phyloP scores from a whole-genome alignment of 2,888 invertebrate species.

The Teinopalpus imperialis region DNA sequence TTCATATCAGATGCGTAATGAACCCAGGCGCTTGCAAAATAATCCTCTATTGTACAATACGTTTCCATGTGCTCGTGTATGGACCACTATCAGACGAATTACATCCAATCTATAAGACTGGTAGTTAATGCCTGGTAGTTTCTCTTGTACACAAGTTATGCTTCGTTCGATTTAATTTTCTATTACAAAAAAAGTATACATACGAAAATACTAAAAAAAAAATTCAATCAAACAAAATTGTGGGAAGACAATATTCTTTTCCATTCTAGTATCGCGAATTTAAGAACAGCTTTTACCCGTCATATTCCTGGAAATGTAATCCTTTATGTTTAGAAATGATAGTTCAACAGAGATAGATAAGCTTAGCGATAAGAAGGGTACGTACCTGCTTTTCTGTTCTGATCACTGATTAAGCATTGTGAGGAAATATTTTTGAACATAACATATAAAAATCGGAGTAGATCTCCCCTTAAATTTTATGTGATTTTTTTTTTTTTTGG shows the following conservation, averaged over 20 bases:
- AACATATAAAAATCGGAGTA: too few species aligned
- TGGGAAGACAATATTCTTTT: not conserved
- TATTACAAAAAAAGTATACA: too few species aligned
- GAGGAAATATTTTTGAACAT: too few species aligned
- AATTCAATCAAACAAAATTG: not conserved
- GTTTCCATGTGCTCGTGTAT: too few species aligned
- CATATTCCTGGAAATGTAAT: constrained; percentile 18
- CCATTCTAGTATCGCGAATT: constrained; percentile 10
- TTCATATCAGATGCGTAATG: constrained; percentile 41
- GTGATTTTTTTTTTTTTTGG: too few species aligned
- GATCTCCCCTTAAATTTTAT: too few species aligned
- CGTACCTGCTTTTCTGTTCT: constrained; percentile 11
- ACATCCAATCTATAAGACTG: too few species aligned
- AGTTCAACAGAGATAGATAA: constrained; percentile 16
- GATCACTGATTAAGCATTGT: constrained; percentile 5
- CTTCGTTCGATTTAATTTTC: too few species aligned
- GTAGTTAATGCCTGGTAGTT: too few species aligned
- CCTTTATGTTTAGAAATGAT: constrained; percentile 13
- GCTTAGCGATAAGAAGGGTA: constrained; percentile 16
- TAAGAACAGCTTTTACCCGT: not conserved
- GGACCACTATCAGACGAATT: too few species aligned
- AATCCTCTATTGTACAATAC: constrained; percentile 28
- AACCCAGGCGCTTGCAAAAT: constrained; percentile 37
- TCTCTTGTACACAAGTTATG: too few species aligned
- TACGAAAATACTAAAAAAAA: too few species aligned